Evolutionary conservation across 2,888 invertebrate species (phyloP).

Genomic region (Cheiracanthium punctorium): DNA sequence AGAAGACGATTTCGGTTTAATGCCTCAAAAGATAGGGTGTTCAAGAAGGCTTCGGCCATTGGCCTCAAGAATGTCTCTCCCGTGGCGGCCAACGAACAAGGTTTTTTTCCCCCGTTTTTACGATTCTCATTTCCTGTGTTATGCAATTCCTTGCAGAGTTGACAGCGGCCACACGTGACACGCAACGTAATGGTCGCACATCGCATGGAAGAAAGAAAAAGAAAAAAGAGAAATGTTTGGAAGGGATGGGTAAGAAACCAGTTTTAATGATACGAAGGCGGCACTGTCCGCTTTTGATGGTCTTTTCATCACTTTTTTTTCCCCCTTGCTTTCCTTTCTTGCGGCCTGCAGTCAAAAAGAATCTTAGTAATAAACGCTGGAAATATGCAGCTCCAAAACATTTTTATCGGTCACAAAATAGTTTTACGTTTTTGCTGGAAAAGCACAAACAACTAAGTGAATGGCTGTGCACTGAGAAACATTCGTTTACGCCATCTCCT

Average conservation of each 20-base stretch:
- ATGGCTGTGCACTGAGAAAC: background rate
- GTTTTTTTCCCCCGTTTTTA: slow-evolving; percentile 51
- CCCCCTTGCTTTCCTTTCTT: background rate
- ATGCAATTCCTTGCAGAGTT: slow-evolving; percentile 56
- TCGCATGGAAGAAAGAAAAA: background rate
- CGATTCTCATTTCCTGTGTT: slow-evolving; percentile 67
- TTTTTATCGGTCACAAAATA: slow-evolving; percentile 46
- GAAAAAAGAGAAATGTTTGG: slow-evolving; percentile 48
- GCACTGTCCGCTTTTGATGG: slow-evolving; percentile 18
- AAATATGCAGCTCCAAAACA: slow-evolving; percentile 50
- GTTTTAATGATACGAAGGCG: slow-evolving; percentile 51
- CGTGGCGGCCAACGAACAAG: slow-evolving; percentile 36
- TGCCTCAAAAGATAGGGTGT: background rate
- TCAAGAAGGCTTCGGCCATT: slow-evolving; percentile 41
- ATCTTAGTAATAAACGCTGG: slow-evolving; percentile 48
- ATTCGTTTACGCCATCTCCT: background rate
- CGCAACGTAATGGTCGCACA: slow-evolving; percentile 41
- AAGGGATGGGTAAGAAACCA: no score
- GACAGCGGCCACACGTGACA: slow-evolving; percentile 61
- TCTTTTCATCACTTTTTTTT: background rate
- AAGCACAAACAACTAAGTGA: background rate
- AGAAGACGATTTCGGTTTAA: no score
- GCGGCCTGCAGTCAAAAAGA: slow-evolving; percentile 23
- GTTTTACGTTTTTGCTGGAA: background rate
- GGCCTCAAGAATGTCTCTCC: slow-evolving; percentile 35